Evolutionary conservation across 2,888 invertebrate genomes (phyloP), one percentile per base, ranked within the genome.

Genomic region (Acanthosoma haemorrhoidale): DNA sequence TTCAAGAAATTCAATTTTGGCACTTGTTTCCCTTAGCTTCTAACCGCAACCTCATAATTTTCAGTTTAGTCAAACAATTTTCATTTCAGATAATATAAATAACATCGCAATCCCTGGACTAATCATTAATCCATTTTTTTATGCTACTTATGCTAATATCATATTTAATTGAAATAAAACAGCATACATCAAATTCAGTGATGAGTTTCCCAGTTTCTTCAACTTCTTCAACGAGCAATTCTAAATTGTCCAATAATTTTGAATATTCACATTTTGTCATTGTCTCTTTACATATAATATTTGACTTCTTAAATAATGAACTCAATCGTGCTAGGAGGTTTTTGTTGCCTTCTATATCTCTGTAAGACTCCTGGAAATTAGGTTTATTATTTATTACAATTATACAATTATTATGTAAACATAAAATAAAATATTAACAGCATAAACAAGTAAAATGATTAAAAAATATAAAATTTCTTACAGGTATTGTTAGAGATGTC

Each of bases 191-290:
- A 66, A 80, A 75, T 13, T 76, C 73, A 68, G 79, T 79, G 11
- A 82, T 76, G 59, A 80, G 79, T 66, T 79, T 78, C 6, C 79
- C 75, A 59, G 75, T 76, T 57, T 76, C 75, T 64, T 76, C 75
- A 68, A 89, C 84, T 25, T 84, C 82, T 0, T 84, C 84, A 2
- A 91, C 83, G 69, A 90, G 84, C 64, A 84, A 83, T 74, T 92
- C 89, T 61, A 92, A 77, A 0, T 82, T 83, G 69, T 85, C 83
- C 9, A 90, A 84, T 18, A 88, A 79, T 4, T 81, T 79, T 0
- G 88, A 85, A 76, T 89, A 90, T 0, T 82, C 79, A 3, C 83
- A 80, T 76, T 83, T 78, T 0, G 80, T 77, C 21, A 91, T 83
- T 0, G 85, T 84, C 72, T 88, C 84, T 75, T 86, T 85, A 72